A percentile compares a stretch with the other conserved stretches of the same genome.
Conservation (phyloP, 2,113 vertebrate species). For the Malurus melanocephalus region DNA sequence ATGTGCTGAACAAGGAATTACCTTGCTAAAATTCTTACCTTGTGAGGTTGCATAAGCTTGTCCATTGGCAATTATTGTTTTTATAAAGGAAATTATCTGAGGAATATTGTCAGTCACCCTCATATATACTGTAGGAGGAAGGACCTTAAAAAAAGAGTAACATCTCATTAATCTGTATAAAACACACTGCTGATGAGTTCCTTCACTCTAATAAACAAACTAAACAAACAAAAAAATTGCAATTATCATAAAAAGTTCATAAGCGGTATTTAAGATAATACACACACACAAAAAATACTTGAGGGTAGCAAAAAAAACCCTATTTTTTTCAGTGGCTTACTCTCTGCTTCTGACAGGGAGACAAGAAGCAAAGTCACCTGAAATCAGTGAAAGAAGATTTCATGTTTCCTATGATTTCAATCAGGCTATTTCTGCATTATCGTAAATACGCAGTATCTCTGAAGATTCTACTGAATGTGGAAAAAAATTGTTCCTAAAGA, state of each 20-base stretch:
- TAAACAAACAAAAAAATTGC: neutral
- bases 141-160: constrained; percentile 73
- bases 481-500: neutral
- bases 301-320: rapidly evolving
- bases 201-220: neutral
- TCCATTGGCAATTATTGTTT: constrained; percentile 80
- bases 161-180: neutral
- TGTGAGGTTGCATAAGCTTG: constrained; percentile 83
- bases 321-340: neutral
- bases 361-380: neutral
- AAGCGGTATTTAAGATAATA: neutral
- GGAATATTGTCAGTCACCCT: constrained; percentile 92
- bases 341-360: neutral
- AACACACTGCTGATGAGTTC: neutral
- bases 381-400: neutral
- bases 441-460: neutral
- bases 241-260: neutral
- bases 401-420: neutral
- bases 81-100: constrained; percentile 85
- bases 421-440: neutral
- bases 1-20: neutral
- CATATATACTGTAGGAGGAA: constrained; percentile 85
- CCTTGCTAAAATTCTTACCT: constrained; percentile 68
- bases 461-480: neutral
- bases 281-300: neutral